Evolutionary conservation across 2,797 vertebrate genomes (phyloP).

Genomic region (Sebastes aleutianus): DNA sequence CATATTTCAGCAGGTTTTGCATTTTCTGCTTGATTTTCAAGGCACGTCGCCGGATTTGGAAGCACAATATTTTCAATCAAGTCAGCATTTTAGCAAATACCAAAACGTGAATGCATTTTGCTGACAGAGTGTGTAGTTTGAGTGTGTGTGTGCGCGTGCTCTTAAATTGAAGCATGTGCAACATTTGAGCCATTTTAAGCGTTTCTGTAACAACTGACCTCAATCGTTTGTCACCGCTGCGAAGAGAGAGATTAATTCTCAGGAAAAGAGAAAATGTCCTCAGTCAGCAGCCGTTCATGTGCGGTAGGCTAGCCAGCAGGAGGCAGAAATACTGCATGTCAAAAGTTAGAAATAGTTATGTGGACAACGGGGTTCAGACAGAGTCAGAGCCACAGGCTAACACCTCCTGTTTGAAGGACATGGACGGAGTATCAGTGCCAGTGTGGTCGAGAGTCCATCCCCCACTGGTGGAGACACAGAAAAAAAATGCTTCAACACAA

Average conservation of each 20-base stretch:
- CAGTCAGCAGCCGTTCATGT: constrained; percentile 7
- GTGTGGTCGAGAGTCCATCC: background rate
- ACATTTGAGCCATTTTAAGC: constrained; percentile 24
- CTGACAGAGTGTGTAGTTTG: constrained; percentile 40
- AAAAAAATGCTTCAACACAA: constrained; percentile 3
- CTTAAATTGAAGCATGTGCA: constrained; percentile 12
- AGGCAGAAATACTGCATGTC: background rate
- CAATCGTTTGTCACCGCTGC: constrained; percentile 10
- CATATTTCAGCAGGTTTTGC: constrained; percentile 49
- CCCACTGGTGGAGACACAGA: background rate
- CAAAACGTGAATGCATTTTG: constrained; percentile 49
- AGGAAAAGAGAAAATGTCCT: constrained; percentile 5
- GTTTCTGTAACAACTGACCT: constrained; percentile 5
- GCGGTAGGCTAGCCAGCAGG: background rate
- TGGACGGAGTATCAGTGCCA: constrained; percentile 6
- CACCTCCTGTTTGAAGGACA: constrained; percentile 20
- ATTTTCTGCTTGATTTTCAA: constrained; percentile 54
- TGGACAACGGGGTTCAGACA: constrained; percentile 11
- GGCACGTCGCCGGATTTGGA: constrained; percentile 24
- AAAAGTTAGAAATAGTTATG: constrained; percentile 8
- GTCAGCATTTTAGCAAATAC: constrained; percentile 54
- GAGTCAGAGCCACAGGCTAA: background rate
- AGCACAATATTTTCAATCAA: constrained; percentile 45
- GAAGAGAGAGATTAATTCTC: background rate
- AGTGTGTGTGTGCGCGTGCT: background rate